These are phyloP conservation scores for Macrotis lagotis DNA, from an alignment of 2,113 vertebrate genomes.

Conservation along the genomic window DNA sequence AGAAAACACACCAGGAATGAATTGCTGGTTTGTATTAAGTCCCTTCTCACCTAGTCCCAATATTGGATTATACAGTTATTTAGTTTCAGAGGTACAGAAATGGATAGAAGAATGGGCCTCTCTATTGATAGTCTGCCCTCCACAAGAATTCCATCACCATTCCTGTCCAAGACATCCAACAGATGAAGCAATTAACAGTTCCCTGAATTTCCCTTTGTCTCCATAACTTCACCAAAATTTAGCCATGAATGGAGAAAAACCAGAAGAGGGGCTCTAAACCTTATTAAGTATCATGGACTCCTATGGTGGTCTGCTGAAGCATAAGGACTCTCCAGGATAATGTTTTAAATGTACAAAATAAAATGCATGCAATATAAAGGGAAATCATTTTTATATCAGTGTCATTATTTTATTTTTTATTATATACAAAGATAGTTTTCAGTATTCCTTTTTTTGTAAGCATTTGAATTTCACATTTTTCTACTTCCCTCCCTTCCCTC, in stretches of 20 bases:
- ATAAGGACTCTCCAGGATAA: background rate
- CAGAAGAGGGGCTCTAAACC: constrained; percentile 46
- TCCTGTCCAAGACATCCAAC: constrained; percentile 64
- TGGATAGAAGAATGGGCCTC: constrained; percentile 36
- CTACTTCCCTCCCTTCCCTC: too few species aligned
- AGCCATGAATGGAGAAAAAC: constrained; percentile 72
- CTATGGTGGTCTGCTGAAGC: background rate
- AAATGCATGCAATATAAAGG: background rate
- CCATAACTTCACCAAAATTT: constrained; percentile 72
- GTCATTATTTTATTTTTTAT: too few species aligned
- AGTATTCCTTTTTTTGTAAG: too few species aligned
- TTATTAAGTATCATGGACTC: background rate
- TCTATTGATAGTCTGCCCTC: constrained; percentile 11
- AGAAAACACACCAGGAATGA: constrained; percentile 62
- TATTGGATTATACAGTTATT: constrained; percentile 62
- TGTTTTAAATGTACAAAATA: background rate
- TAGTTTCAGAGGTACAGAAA: constrained; percentile 42
- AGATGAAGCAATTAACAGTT: constrained; percentile 48
- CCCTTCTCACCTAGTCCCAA: constrained; percentile 65
- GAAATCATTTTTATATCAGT: too few species aligned
- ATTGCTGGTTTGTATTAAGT: constrained; percentile 74
- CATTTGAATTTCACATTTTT: too few species aligned
- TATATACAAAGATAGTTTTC: too few species aligned
- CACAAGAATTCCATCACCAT: background rate
- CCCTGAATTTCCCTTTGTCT: constrained; percentile 56